These are phyloP conservation scores for Zaprionus obscuricornis DNA, from an alignment of 2,888 invertebrate species.

Conservation along the genomic window DNA sequence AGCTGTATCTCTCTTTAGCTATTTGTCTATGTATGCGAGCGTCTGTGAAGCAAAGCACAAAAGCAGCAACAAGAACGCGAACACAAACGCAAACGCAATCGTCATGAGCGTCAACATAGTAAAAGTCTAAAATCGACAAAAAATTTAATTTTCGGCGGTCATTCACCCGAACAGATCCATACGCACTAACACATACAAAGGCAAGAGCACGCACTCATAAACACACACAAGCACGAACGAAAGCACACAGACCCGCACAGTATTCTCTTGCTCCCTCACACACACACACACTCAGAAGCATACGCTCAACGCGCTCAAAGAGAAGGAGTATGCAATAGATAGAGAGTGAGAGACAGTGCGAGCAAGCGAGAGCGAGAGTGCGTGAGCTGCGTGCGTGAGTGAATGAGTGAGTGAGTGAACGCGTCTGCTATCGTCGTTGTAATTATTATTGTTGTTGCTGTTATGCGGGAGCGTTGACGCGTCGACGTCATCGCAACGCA, in stretches of 20 bases:
- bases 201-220: constrained; percentile 13
- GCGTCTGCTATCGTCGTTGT: background rate
- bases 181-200: constrained; percentile 25
- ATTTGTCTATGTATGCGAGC: constrained; percentile 13
- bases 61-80: background rate
- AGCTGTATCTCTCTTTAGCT: constrained; percentile 12
- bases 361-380: constrained; percentile 35
- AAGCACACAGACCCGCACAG: constrained; percentile 34
- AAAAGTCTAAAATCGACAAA: constrained; percentile 82
- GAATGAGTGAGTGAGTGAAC: constrained; percentile 7
- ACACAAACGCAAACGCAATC: constrained; percentile 32
- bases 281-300: no score
- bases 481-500: constrained; percentile 61
- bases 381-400: constrained; percentile 31
- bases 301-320: no score
- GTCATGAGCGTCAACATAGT: constrained; percentile 74
- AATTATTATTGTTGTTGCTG: constrained; percentile 25
- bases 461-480: constrained; percentile 66
- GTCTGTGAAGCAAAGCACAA: constrained; percentile 42
- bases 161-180: constrained; percentile 79
- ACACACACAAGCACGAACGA: constrained; percentile 10
- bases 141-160: constrained; percentile 82
- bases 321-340: no score
- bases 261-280: constrained; percentile 4
- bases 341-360: background rate